Percentiles rank a stretch among this genome's conserved stretches.
These are phyloP conservation scores for Plecturocebus donacophilus DNA, from an alignment of 2,113 vertebrate species.

Conservation along the genomic window DNA sequence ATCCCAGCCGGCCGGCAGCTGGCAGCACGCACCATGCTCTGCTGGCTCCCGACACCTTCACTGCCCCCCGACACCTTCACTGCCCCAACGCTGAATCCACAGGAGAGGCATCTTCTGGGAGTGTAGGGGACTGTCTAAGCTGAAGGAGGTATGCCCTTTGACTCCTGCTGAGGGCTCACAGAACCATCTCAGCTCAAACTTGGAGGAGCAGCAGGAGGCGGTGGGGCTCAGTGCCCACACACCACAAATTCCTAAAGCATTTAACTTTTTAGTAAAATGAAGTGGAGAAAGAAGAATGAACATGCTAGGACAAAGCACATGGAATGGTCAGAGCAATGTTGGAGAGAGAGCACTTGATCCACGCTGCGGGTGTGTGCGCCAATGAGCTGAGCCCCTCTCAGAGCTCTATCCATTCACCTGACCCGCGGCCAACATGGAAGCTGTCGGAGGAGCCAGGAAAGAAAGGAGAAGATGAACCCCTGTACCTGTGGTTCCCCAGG, in stretches of 20 bases:
- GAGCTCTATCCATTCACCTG: neutral
- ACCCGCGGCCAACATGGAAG: neutral
- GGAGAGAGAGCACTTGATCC: neutral
- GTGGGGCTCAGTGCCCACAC: neutral
- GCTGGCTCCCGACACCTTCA: neutral
- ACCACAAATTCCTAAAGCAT: neutral
- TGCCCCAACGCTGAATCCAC: neutral
- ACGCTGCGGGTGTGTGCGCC: neutral
- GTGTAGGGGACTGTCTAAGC: neutral
- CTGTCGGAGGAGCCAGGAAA: neutral
- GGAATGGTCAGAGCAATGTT: neutral
- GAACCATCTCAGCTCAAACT: neutral
- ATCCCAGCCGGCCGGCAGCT: neutral
- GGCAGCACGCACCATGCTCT: neutral
- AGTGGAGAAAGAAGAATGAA: constrained; percentile 13
- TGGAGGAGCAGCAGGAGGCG: constrained; percentile 25
- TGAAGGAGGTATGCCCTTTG: neutral
- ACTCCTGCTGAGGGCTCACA: neutral
- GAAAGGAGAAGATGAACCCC: neutral
- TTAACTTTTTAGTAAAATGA: neutral
- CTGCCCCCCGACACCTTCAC: neutral
- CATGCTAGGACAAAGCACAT: neutral
- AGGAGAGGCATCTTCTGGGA: neutral
- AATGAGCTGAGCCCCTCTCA: neutral
- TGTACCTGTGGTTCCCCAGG: neutral